A percentile compares a stretch with the other conserved stretches of the same genome.
Conservation (phyloP, 2,797 vertebrate genomes). For the Fundulus diaphanus region DNA sequence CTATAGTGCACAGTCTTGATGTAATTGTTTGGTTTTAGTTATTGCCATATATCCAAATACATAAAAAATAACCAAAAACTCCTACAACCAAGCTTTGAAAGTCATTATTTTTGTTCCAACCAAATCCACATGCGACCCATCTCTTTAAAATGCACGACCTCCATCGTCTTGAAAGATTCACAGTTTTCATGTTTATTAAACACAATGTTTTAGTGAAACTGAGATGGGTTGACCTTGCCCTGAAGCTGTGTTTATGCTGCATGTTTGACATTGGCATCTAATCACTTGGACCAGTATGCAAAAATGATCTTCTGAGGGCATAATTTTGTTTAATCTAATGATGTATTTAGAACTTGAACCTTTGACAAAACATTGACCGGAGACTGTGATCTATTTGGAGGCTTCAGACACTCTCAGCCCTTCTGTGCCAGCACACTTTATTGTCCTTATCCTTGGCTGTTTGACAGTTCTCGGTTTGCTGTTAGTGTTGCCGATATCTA, state of each 20-base stretch:
- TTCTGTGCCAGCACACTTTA: background rate
- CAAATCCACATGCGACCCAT: background rate
- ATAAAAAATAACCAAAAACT: too few relatives aligned
- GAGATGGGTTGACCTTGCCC: background rate
- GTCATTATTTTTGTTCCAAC: background rate
- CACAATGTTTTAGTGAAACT: background rate
- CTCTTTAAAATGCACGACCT: background rate
- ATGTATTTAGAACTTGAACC: background rate
- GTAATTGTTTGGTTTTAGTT: background rate
- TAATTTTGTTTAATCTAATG: background rate
- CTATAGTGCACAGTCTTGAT: background rate
- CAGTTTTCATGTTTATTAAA: conserved; percentile 1
- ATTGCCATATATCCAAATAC: background rate
- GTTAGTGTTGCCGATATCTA: background rate
- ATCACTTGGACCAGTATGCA: background rate
- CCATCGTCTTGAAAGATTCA: background rate
- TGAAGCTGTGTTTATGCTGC: background rate
- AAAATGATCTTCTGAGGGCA: background rate
- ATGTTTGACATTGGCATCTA: background rate
- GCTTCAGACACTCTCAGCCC: background rate
- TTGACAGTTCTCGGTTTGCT: background rate
- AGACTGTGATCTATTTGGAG: background rate
- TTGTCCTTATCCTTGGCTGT: background rate
- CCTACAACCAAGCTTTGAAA: background rate
- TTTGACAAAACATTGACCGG: background rate